Evolutionary conservation across 2,888 invertebrate genomes (phyloP).

Genomic region (Drosophila quinaria): DNA sequence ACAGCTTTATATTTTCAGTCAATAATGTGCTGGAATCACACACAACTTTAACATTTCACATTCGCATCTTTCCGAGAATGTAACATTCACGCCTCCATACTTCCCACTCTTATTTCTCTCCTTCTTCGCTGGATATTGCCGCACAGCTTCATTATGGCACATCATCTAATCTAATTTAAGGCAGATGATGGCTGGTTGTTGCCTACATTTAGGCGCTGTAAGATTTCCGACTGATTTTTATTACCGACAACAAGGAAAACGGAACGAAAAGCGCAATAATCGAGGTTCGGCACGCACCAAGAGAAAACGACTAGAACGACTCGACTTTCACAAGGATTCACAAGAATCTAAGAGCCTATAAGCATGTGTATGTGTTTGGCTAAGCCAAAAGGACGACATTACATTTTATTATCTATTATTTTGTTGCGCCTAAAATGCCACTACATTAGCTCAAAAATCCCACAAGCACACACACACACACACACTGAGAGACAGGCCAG

Average conservation of each 20-base stretch:
- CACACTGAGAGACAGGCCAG: conserved; percentile 6
- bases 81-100: conserved; percentile 15
- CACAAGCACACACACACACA: conserved; percentile 13
- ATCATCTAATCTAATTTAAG: conserved; percentile 77
- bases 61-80: neutral
- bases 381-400: conserved; percentile 75
- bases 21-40: neutral
- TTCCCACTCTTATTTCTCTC: neutral
- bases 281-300: conserved; percentile 63
- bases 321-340: conserved; percentile 17
- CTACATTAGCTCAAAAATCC: conserved; percentile 77
- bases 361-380: conserved; percentile 36
- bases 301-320: conserved; percentile 19
- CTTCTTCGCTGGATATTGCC: conserved; percentile 5
- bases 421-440: conserved; percentile 73
- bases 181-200: conserved; percentile 53
- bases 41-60: conserved; percentile 16
- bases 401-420: conserved; percentile 81
- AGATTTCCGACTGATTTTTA: conserved; percentile 77
- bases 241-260: conserved; percentile 41
- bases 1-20: neutral
- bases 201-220: conserved; percentile 58
- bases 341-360: conserved; percentile 27
- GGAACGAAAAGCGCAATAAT: conserved; percentile 72
- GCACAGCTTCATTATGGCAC: conserved; percentile 77